phyloP scores from a whole-genome alignment of 2,888 invertebrate species.

The Lumbricus terrestris region DNA sequence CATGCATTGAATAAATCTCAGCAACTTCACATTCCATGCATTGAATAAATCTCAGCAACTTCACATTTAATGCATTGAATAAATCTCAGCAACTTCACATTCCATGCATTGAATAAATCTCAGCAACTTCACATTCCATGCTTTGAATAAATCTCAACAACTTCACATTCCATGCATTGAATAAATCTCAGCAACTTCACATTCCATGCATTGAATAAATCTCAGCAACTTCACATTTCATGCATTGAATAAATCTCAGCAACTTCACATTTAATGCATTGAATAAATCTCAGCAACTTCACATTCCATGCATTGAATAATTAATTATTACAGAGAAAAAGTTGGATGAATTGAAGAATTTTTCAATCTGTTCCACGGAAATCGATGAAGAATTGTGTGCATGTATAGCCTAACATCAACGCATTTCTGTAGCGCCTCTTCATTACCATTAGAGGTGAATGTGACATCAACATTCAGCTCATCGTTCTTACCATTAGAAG shows the following conservation, averaged over 20 bases:
- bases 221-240: background rate
- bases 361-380: background rate
- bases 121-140: background rate
- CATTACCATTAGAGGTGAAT: background rate
- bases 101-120: background rate
- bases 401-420: background rate
- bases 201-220: background rate
- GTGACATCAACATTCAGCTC: too few species aligned
- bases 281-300: background rate
- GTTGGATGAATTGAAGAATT: background rate
- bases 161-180: too few species aligned
- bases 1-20: background rate
- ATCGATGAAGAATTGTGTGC: background rate
- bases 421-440: background rate
- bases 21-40: too few species aligned
- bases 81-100: background rate
- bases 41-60: background rate
- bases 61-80: too few species aligned
- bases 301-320: too few species aligned
- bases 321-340: too few species aligned
- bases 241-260: background rate
- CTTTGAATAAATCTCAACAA: background rate
- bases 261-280: too few species aligned
- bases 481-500: background rate
- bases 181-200: background rate